Evolutionary conservation across 2,888 invertebrate species (phyloP).

Genomic region (Andrena camellia): DNA sequence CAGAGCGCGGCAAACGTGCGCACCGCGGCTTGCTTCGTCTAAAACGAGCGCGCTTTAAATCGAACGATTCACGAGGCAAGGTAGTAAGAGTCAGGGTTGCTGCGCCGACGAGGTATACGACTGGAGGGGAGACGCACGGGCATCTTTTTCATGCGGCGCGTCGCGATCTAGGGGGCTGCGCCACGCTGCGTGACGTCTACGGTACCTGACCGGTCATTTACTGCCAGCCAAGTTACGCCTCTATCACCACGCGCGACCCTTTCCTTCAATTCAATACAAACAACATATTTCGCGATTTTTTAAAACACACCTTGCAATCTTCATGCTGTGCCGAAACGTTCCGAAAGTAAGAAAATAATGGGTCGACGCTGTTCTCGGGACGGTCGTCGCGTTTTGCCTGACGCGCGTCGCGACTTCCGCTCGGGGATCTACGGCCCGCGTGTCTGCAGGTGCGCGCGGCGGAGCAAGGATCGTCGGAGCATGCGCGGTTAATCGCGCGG

Average conservation of each 20-base stretch:
- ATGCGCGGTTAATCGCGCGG: slow-evolving; percentile 80
- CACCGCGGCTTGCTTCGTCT: neutral
- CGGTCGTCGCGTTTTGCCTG: neutral
- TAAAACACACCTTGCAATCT: no score
- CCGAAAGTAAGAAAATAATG: neutral
- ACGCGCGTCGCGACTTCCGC: neutral
- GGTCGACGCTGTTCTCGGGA: neutral
- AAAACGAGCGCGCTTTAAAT: slow-evolving; percentile 29
- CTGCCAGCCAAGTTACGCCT: slow-evolving; percentile 37
- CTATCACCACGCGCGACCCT: neutral
- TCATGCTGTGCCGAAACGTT: neutral
- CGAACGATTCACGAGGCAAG: slow-evolving; percentile 28
- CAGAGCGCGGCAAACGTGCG: slow-evolving; percentile 2
- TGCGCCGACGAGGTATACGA: slow-evolving; percentile 4
- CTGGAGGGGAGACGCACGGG: slow-evolving; percentile 42
- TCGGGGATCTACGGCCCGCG: slow-evolving; percentile 3
- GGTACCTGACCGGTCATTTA: slow-evolving; percentile 63
- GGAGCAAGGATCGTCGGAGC: slow-evolving; percentile 62
- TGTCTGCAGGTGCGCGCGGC: slow-evolving; percentile 33
- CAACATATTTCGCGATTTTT: neutral
- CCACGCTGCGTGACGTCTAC: slow-evolving; percentile 57
- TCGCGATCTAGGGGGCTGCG: slow-evolving; percentile 40
- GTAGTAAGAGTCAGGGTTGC: slow-evolving; percentile 55
- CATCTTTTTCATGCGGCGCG: slow-evolving; percentile 40
- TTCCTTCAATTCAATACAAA: neutral